Base-by-base conservation (phyloP, 2,797 vertebrate species). In the Siniperca undulata region DNA sequence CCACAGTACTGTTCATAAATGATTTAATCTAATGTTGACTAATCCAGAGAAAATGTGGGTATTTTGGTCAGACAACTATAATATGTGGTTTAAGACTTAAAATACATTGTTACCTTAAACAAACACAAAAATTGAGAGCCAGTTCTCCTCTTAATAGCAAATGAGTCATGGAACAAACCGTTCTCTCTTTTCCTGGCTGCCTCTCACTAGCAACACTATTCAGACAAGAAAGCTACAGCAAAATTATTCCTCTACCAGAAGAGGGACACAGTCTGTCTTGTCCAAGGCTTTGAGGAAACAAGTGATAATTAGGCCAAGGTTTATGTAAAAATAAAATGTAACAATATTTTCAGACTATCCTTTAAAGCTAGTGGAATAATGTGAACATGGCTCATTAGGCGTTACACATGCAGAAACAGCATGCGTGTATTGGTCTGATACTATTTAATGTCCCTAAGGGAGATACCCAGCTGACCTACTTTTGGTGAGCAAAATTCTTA, bases 381-480 rank as follows among this genome's bases (percentile, higher is more conserved):
- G 69, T 82, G 55, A 84, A 84, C 73, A 83, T 86, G 80, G 76
- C 76, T 94, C 86, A 86, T 88, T 94, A 82, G 77, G 69, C 64
- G 59, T 87, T 80, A 90, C 86, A 93, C 82, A 87, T 86, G 92
- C 88, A 93, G 86, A 87, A 90, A 88, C 80, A 91, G 82, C 83
- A 90, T 88, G 85, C 22, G 69, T 88, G 91, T 76, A 81, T 83
- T 83, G 73, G 81, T 78, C 88, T 83, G 84, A 90, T 90, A 88
- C 83, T 80, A 91, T 89, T 93, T 90, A 87, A 95, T 94, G 90
- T 90, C 94, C 94, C 90, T 53, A 50, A 90, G 94, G 93, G 92
- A 94, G 88, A 94, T 84, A 92, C 86, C 89, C 91, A 92, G 90
- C 90, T 95, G 94, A 96, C 96, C 95, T 95, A 96, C 93, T 95